A percentile compares a stretch with the other conserved stretches of the same genome.
Conservation (phyloP, 2,797 vertebrate species). For the Acanthornis magna region DNA sequence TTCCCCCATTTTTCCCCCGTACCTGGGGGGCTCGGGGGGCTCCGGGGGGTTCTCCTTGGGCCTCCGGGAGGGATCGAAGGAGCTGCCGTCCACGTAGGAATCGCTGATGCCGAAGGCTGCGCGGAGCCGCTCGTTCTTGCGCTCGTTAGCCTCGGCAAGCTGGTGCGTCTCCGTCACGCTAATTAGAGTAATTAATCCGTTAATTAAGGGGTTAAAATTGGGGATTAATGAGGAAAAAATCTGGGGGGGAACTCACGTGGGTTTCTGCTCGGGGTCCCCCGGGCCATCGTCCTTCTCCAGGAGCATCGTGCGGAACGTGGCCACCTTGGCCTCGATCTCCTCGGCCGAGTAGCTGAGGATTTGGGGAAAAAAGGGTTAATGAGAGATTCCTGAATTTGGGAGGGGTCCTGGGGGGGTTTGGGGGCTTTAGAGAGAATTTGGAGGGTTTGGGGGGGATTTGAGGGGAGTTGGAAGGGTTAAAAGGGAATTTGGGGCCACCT, state of each 20-base stretch:
- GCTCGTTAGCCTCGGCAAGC: background rate
- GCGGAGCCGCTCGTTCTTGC: background rate
- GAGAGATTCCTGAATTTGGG: too few species aligned
- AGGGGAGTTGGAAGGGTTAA: too few species aligned
- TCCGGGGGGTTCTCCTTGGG: background rate
- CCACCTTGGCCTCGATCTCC: background rate
- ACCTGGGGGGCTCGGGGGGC: too few species aligned
- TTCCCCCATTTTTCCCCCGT: too few species aligned
- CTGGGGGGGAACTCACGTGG: background rate
- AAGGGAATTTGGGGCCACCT: too few species aligned
- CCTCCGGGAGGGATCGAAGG: background rate
- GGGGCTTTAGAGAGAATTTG: too few species aligned
- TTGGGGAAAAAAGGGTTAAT: too few species aligned
- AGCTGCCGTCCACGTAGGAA: background rate
- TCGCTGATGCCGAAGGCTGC: background rate
- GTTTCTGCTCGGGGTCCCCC: background rate
- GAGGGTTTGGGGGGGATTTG: too few species aligned
- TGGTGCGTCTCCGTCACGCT: background rate
- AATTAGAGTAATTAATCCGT: too few species aligned
- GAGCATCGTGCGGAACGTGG: background rate
- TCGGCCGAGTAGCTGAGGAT: background rate
- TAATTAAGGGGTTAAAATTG: too few species aligned
- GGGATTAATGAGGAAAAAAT: too few species aligned
- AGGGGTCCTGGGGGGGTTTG: too few species aligned
- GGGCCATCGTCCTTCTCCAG: background rate